Evolutionary conservation across 2,797 vertebrate genomes (phyloP).

Genomic region (Margarornis squamiger): DNA sequence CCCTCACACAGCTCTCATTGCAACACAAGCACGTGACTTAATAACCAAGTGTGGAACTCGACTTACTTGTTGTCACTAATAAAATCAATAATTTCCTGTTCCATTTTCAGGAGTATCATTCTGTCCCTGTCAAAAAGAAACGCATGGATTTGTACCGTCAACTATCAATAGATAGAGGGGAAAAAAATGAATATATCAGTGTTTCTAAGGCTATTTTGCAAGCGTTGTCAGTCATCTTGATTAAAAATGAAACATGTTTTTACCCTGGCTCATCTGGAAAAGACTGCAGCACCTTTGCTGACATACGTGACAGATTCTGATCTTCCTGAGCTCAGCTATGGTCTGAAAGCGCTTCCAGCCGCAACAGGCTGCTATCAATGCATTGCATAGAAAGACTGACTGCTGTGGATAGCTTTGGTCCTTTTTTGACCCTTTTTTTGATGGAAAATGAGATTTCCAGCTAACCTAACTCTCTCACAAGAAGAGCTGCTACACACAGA

Average conservation of each 20-base stretch:
- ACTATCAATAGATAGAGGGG: neutral
- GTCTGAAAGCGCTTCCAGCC: neutral
- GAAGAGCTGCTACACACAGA: neutral
- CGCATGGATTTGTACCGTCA: neutral
- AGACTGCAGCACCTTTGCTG: neutral
- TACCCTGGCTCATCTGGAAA: neutral
- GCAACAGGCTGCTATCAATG: neutral
- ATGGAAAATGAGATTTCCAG: neutral
- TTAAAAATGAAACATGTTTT: neutral
- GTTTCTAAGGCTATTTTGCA: neutral
- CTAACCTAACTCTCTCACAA: neutral
- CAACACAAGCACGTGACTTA: fast-evolving
- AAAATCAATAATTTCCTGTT: conserved; percentile 95
- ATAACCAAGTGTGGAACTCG: neutral
- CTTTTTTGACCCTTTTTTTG: neutral
- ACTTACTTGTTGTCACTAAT: conserved; percentile 92
- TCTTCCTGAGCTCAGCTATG: neutral
- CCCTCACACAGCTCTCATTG: neutral
- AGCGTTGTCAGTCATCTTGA: fast-evolving
- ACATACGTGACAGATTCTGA: neutral
- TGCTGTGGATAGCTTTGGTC: neutral
- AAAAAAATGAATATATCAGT: neutral
- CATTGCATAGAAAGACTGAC: neutral
- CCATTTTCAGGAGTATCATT: conserved; percentile 94
- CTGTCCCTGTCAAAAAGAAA: conserved; percentile 86